Evolutionary conservation across 2,113 vertebrate genomes (phyloP), one percentile per base, ranked within the genome.

Genomic region (Epinephelus fuscoguttatus): DNA sequence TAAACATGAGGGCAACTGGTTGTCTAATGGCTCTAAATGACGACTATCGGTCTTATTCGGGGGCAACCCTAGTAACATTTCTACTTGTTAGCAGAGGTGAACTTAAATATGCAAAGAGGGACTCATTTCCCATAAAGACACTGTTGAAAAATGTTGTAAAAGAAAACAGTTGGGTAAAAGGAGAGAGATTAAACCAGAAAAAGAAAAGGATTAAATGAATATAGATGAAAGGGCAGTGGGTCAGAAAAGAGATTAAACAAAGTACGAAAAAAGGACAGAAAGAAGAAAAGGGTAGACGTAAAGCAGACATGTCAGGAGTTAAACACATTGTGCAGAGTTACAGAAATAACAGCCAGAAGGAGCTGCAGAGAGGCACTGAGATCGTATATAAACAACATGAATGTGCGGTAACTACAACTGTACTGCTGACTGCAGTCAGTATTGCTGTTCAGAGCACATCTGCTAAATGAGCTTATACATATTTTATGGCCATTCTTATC

Each of bases 391-490:
- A 62, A 63, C n/a, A 83, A 53, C 27, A 25, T 18, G 6, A 64
- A 69, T 56, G 42, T 33, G 25, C 3, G 2, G 53, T 75, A 62
- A 82, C 56, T 66, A 88, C 70, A 75, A 62, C 59, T 69, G 71
- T 68, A 56, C 47, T 40, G 62, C 56, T 45, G 33, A 57, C 87
- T 66, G 74, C 67, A 76, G 80, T 59, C 77, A 73, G 57, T 25
- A 81, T 70, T 69, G 45, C 70, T 87, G 80, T 85, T 90, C 78
- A 49, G 81, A 74, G 78, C 84, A 84, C 68, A 83, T 84, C 78
- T 80, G 56, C 84, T 70, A 79, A 84, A 89, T 87, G 79, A 88
- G 60, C 68, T 78, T 73, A 77, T 85, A 33, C 75, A 87, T 87
- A 80, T 84, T 85, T 83, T 42, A 90, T 64, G 23, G 27, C 40